phyloP scores from a whole-genome alignment of 2,888 invertebrate genomes.

The Melipona beecheii region DNA sequence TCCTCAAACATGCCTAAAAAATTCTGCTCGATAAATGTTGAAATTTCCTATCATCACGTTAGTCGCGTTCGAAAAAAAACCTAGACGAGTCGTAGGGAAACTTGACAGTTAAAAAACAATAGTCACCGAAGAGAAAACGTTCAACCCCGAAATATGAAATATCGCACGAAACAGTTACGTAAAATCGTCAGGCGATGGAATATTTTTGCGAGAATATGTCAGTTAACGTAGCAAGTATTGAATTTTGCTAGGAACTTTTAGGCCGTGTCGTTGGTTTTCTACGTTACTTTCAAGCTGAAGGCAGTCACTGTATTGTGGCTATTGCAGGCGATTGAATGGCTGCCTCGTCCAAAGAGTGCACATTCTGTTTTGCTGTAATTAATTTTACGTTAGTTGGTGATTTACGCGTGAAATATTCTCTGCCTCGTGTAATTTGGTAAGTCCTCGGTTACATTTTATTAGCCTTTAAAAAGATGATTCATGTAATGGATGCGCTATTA shows the following conservation, averaged over 20 bases:
- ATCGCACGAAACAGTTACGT: no score
- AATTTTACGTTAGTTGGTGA: constrained; percentile 78
- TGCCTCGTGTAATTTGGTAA: constrained; percentile 75
- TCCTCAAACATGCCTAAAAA: constrained; percentile 40
- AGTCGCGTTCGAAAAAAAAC: constrained; percentile 23
- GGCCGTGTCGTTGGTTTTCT: constrained; percentile 47
- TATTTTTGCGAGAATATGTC: not conserved
- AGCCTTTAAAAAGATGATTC: constrained; percentile 8
- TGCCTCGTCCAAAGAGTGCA: constrained; percentile 78
- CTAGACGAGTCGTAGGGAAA: constrained; percentile 3
- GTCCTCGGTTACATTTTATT: constrained; percentile 51
- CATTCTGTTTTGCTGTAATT: constrained; percentile 79
- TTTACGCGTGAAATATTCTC: constrained; percentile 69
- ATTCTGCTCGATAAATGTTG: constrained; percentile 51
- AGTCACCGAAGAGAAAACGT: not conserved
- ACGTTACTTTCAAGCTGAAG: constrained; percentile 58
- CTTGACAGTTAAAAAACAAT: not conserved
- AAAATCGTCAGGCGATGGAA: not conserved
- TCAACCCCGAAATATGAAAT: not conserved
- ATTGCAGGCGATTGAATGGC: constrained; percentile 76
- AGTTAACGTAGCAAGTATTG: not conserved
- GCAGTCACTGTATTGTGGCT: constrained; percentile 75
- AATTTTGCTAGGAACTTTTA: constrained; percentile 42
- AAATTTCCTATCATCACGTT: constrained; percentile 39
- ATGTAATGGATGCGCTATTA: constrained; percentile 15